Conservation (phyloP, 2,113 vertebrate species). For the Ptychochromis oligacanthus region DNA sequence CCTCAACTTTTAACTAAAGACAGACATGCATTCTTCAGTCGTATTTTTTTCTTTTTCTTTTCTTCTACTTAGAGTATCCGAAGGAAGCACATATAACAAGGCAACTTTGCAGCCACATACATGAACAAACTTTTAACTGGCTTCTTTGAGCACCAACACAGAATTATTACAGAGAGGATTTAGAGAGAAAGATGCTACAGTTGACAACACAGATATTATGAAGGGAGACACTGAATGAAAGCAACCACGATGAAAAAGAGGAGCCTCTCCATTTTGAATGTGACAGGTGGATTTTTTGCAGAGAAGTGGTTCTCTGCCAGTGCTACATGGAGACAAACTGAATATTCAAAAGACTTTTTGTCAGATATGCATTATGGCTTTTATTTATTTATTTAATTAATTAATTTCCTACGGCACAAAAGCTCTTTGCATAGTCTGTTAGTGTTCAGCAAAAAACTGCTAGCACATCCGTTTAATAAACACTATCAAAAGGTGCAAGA, state of each 20-base stretch:
- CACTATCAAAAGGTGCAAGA: slow-evolving; percentile 1
- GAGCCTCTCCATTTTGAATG: slow-evolving; percentile 46
- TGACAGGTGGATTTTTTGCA: slow-evolving; percentile 57
- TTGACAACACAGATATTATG: slow-evolving; percentile 17
- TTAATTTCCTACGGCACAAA: slow-evolving; percentile 5
- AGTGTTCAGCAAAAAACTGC: slow-evolving; percentile 20
- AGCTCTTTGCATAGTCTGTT: slow-evolving; percentile 28
- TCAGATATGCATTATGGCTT: slow-evolving; percentile 35
- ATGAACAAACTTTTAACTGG: background rate
- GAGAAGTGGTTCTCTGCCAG: slow-evolving; percentile 8
- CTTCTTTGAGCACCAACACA: slow-evolving; percentile 12
- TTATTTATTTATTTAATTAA: slow-evolving; percentile 2
- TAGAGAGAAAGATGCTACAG: slow-evolving; percentile 22
- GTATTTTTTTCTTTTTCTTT: background rate
- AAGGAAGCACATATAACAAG: background rate
- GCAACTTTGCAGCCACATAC: background rate
- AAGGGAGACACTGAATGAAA: slow-evolving; percentile 42
- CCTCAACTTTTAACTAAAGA: background rate
- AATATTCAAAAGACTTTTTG: slow-evolving; percentile 51
- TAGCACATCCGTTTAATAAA: background rate
- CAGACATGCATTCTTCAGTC: background rate
- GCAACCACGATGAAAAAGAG: slow-evolving; percentile 35
- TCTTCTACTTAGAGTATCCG: background rate
- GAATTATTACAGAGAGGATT: slow-evolving; percentile 26
- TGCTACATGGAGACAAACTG: slow-evolving; percentile 48